Evolutionary conservation across 2,797 vertebrate species (phyloP).

Genomic region (Falco naumanni): DNA sequence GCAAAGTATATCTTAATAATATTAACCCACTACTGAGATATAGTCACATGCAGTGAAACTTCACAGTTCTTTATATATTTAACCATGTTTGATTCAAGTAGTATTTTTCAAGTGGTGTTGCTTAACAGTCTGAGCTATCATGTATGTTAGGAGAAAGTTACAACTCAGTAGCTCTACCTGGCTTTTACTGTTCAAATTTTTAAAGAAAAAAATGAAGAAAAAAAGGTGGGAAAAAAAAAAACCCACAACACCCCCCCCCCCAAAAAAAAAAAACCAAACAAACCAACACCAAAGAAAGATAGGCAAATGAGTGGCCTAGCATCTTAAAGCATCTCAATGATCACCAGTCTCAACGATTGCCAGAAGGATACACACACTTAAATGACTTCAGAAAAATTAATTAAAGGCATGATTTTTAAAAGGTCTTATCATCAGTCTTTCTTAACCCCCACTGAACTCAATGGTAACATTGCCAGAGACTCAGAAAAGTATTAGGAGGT

Average conservation of each 20-base stretch:
- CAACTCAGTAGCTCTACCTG: background rate
- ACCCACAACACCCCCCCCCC: too few species aligned
- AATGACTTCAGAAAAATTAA: background rate
- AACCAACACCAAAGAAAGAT: too few species aligned
- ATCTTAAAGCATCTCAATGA: background rate
- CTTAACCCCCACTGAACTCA: background rate
- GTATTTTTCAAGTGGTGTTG: background rate
- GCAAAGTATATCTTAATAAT: background rate
- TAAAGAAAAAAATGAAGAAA: background rate
- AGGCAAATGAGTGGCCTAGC: background rate
- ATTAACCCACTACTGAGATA: background rate
- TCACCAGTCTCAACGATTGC: background rate
- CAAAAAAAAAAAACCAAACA: background rate
- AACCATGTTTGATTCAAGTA: background rate
- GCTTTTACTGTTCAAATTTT: background rate
- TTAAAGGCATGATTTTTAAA: background rate
- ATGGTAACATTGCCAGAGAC: background rate
- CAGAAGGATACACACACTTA: rapidly evolving
- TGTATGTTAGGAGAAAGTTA: background rate
- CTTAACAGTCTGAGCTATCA: background rate
- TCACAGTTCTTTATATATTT: background rate
- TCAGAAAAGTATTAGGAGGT: background rate
- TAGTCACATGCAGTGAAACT: background rate
- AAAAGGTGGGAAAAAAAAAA: background rate
- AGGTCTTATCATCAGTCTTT: background rate